These are phyloP conservation scores for Lanius ludovicianus DNA, from an alignment of 2,113 vertebrate genomes.

Conservation along the genomic window DNA sequence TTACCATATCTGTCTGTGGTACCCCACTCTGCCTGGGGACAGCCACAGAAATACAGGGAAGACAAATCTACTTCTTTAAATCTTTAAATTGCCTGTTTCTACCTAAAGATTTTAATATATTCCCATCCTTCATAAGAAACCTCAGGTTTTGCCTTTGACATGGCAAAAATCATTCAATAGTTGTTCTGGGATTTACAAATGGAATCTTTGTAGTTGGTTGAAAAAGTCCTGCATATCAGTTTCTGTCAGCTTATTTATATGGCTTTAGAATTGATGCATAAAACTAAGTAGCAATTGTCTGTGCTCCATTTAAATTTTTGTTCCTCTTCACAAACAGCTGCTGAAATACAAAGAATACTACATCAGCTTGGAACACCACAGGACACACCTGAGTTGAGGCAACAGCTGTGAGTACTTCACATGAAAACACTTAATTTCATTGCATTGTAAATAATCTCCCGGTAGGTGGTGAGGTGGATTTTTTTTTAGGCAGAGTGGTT, in stretches of 20 bases:
- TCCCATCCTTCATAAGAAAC: background rate
- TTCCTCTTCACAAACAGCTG: slow-evolving; percentile 75
- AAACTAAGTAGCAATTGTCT: background rate
- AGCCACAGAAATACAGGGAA: background rate
- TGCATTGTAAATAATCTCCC: background rate
- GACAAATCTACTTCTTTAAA: background rate
- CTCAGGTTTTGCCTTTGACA: background rate
- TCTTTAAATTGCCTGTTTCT: background rate
- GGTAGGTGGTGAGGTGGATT: background rate
- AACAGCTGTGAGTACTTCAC: slow-evolving; percentile 88
- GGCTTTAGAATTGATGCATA: background rate
- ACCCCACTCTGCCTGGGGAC: background rate
- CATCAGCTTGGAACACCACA: slow-evolving; percentile 87
- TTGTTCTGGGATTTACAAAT: background rate
- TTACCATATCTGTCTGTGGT: background rate
- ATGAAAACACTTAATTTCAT: background rate
- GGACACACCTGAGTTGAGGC: slow-evolving; percentile 83
- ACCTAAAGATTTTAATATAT: background rate
- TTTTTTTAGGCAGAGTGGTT: background rate
- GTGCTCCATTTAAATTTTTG: background rate
- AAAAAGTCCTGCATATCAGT: background rate
- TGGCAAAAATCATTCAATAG: background rate
- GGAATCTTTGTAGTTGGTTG: background rate
- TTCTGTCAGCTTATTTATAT: background rate
- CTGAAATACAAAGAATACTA: slow-evolving; percentile 89